Base-by-base conservation (phyloP, 2,113 vertebrate genomes). In the Melospiza georgiana region DNA sequence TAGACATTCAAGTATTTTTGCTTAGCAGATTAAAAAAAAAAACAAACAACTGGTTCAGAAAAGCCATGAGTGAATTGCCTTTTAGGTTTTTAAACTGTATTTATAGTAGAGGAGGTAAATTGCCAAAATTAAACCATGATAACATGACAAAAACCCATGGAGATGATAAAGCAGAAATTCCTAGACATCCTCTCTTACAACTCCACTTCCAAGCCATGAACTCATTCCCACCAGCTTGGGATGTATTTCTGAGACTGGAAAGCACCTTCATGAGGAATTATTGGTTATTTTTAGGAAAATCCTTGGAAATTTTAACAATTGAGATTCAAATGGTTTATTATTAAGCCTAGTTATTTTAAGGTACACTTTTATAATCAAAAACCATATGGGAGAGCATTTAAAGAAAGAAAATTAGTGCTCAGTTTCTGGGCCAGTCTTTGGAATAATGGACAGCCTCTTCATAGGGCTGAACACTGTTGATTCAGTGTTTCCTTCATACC, bases 81-180 rank as follows among this genome's bases (percentile, higher is more conserved):
- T 12, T 58, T 67, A 23, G 11, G 6, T 80, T 94, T 88, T 76
- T 76, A 1, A 51, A 33, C 43, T 86, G 12, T 49, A 63, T 77
- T 90, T 88, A 39, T 63, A 84, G 35, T 59, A 84, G 65, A 76
- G 46, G 41, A 91, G 58, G 57, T 90, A 79, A 91, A 84, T 22
- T 72, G n/a, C 66, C 87, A 84, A 72, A 94, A 84, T 95, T 81
- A 89, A 92, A 66, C 41, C 16, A 39, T 89, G 80, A 84, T 41
- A 88, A 73, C 61, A 71, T 81, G 59, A 68, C 21, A 93, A 62
- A 96, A 84, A 78, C 51, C 39, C 0, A 0, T 55, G 52, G 33
- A 74, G 48, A 75, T 0, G 59, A 55, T 89, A 91, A 94, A 33
- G 66, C 52, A 90, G 80, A 84, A 93, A 89, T 92, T 93, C 80